A percentile compares a stretch with the other conserved stretches of the same genome.
phyloP scores from a whole-genome alignment of 1,140 invertebrate genomes.

The Probaryconus sp. region DNA sequence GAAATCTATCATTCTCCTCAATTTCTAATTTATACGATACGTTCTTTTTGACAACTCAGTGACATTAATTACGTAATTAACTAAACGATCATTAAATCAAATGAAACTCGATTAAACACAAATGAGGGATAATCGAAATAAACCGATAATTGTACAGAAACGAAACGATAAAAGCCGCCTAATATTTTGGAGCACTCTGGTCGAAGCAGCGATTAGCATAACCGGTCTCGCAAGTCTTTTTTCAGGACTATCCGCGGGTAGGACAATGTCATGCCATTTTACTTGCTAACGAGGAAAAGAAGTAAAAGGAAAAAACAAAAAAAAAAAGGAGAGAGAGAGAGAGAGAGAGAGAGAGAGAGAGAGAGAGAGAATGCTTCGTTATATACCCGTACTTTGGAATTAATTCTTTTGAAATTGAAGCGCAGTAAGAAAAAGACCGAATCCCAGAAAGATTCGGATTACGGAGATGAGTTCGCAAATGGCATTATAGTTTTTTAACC shows the following conservation, averaged over 20 bases:
- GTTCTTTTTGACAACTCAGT: too few relatives aligned
- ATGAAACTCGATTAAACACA: constrained; percentile 29
- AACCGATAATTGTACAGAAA: constrained; percentile 30
- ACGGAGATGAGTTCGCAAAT: constrained; percentile 43
- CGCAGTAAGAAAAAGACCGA: constrained; percentile 33
- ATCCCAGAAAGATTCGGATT: constrained; percentile 19
- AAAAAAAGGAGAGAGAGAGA: constrained; percentile 20
- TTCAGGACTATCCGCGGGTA: constrained; percentile 58
- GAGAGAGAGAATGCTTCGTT: constrained; percentile 46
- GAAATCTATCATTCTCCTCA: too few relatives aligned
- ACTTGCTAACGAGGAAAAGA: constrained; percentile 60
- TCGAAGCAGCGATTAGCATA: constrained; percentile 65
- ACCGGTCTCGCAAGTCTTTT: constrained; percentile 68
- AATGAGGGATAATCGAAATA: constrained; percentile 26
- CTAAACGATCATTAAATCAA: constrained; percentile 26
- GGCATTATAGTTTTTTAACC: constrained; percentile 22
- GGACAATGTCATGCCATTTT: constrained; percentile 63
- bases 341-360: background rate
- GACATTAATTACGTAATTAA: constrained; percentile 26
- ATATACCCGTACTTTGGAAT: constrained; percentile 40
- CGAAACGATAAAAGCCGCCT: constrained; percentile 55
- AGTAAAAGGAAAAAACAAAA: background rate
- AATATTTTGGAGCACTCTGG: constrained; percentile 57
- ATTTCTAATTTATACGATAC: too few relatives aligned
- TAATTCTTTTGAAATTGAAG: constrained; percentile 59